Evolutionary conservation across 1,140 invertebrate genomes (phyloP), one percentile per base, ranked within the genome.

Genomic region (Bombus vancouverensis): DNA sequence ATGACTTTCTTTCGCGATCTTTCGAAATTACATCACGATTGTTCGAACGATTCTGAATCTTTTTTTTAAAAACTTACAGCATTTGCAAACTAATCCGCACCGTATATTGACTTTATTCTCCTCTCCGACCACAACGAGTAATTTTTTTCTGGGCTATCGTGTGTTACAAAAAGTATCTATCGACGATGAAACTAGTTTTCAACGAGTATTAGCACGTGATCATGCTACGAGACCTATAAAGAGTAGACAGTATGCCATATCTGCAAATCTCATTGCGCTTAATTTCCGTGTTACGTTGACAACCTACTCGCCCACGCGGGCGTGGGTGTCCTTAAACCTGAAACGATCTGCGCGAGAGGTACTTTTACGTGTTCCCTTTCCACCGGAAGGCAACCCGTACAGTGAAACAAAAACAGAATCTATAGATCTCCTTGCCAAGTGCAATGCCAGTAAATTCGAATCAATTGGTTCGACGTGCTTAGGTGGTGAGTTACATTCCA

Each of bases 1-100:
- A 85, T 62, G 72, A 53, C 32, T 76, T 82, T 84, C 79, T 75
- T 85, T 39, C 32, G 25, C 44, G 25, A 47, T 42, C 22, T 22
- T 15, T 4, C 66, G 12, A 57, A 53, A 84, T 84, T 57, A 57
- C 74, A 2, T 44, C 47, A 2, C 32, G 32, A 47, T 39, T 44
- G 32, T 8, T 39, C 59, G 18, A 62, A 47, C 39, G 22, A 62
- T 39, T 10, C 53, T 6, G 47, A 53, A 22, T 1, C 0, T 37
- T 22, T 65, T 32, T 18, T 13, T 12, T 4, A 0, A 9, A 15
- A 44, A 5, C 4, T 22, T 34, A 22, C 6, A 18, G 8, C n/a
- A 6, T 71, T 71, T 25, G 37, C 68, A 71, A 22, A 13, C 13
- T 25, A 25, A 3, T 37, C 12, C 5, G 12, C 39, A 42, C 9